Base-by-base conservation (phyloP, 2,888 invertebrate genomes). In the Limnephilus rhombicus region DNA sequence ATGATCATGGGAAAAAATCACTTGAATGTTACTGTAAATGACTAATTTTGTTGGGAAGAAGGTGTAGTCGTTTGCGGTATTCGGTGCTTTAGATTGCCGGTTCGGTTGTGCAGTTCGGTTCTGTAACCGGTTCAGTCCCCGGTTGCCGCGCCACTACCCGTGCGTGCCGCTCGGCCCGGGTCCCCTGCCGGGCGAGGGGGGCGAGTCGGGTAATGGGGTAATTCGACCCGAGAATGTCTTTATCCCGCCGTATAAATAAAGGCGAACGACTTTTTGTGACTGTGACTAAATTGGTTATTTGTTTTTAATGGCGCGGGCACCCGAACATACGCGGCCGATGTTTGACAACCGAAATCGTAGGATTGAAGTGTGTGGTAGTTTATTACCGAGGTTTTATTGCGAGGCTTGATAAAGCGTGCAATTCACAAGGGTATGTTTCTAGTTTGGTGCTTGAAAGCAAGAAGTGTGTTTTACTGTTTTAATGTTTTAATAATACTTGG, bases 201-300 rank as follows among this genome's bases (percentile, higher is more conserved):
- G 34, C 37, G 45, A 53, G 29, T 34, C 81, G 92, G 91, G 91
- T 93, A 92, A 93, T 93, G 92, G 93, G 92, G 93, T 92, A 93
- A 93, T 93, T 93, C 93, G 93, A 93, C 93, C 93, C 92, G 90
- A 87, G 92, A 93, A 93, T 93, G 93, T 93, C 93, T 93, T 92
- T 93, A 93, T 93, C 91, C 92, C 92, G 91, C 90, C 89, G 90
- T 93, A 93, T 93, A 93, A 93, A 93, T 93, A 93, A 93, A 93
- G 93, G 93, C 92, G 82, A 93, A 93, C 92, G 93, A 90, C 93
- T 93, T 93, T 93, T 93, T 93, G 93, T 93, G 93, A 92, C 93
- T 93, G 93, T 93, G 90, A 93, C 93, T 91, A 93, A 93, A 93
- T 93, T 93, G 93, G 93, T 93, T 93, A 93, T 93, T 93, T 93